Base-by-base conservation (phyloP, 2,888 invertebrate genomes). In the Diabrotica balteata region DNA sequence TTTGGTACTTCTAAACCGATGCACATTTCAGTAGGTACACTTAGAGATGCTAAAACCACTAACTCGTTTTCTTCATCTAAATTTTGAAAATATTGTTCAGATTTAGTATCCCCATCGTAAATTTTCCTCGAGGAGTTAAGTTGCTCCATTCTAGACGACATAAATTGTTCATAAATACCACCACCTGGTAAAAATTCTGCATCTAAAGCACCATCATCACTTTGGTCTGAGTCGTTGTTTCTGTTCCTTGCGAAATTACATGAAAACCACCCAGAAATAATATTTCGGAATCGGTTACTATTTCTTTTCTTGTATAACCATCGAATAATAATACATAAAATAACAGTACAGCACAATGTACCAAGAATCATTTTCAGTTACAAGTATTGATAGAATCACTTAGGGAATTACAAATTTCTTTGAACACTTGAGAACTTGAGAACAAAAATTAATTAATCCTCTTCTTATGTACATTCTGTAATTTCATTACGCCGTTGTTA, bases 61-160 rank as follows among this genome's bases (percentile, higher is more conserved):
- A 71, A 55, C 49, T 72, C 73, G 42, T 73, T 73, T 8, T 73
- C 72, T 2, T 57, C 70, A 46, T 73, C 73, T 7, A 73, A 43
- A 7, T 73, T 67, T 52, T 63, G 11, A 50, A 70, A 70, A 3
- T 67, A 69, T 49, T 61, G 68, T 45, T 69, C 62, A 10, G 60
- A 63, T 7, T 43, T 50, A 5, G 59, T 43, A 8, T 10, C 45
- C 7, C 55, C 64, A 5, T 60, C 62, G 44, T 68, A 63, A 8
- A 68, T 45, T 4, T 57, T 59, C 50, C 63, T 68, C 8, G 69
- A 62, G 32, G 52, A 50, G 44, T 52, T 53, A 10, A 44, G 59
- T 57, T 69, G 67, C 46, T 66, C 66, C 44, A 64, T 72, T 11
- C 71, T 8, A 11, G 61, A 55, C n/a, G 62, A 47, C 63, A 73